Percentiles rank a stretch among this genome's conserved stretches.
These are phyloP conservation scores for Yponomeuta evonymella DNA, from an alignment of 2,888 invertebrate species.

Conservation along the genomic window DNA sequence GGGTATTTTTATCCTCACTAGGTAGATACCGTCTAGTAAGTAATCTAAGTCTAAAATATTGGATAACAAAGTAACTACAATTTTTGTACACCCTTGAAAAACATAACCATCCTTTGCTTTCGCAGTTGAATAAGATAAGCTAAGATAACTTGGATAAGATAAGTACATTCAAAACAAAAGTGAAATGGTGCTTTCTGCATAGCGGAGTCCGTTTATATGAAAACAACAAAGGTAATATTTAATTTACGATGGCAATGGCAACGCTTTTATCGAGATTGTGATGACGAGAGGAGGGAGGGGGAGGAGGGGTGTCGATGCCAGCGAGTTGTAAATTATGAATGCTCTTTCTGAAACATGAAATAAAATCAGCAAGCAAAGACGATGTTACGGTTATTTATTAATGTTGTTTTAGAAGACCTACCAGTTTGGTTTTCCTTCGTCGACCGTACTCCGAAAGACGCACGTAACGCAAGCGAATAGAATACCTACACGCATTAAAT, in stretches of 20 bases:
- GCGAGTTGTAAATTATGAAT: neutral
- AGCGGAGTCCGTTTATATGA: neutral
- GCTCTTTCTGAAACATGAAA: neutral
- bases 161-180: no score
- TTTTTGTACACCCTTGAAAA: no score
- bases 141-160: no score
- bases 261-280: neutral
- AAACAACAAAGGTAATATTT: slow-evolving; percentile 2
- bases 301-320: neutral
- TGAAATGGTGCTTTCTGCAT: neutral
- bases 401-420: neutral
- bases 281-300: neutral
- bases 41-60: no score
- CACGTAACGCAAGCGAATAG: no score
- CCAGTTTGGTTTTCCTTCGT: neutral
- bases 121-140: no score
- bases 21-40: no score
- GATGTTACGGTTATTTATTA: neutral
- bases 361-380: neutral
- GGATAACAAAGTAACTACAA: no score
- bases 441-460: neutral
- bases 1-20: no score
- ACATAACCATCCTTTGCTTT: no score
- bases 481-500: no score
- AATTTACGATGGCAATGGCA: neutral